Conservation (phyloP, 1,140 invertebrate genomes). For the Dufourea novaeangliae region DNA sequence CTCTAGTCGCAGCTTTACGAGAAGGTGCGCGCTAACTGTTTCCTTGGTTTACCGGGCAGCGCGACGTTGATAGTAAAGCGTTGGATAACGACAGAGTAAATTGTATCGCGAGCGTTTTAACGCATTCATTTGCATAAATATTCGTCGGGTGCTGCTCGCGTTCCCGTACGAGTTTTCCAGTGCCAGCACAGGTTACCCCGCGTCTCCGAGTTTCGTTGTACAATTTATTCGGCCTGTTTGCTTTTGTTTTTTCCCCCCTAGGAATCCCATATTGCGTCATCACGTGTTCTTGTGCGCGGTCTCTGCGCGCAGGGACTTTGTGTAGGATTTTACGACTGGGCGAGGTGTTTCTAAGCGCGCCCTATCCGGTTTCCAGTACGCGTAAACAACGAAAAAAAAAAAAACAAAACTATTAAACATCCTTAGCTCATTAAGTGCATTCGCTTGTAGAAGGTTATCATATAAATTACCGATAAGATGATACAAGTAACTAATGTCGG, state of each 20-base stretch:
- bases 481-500: conserved; percentile 53
- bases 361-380: conserved; percentile 44
- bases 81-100: conserved; percentile 54
- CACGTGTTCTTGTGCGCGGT: too few species aligned
- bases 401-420: conserved; percentile 58
- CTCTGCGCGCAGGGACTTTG: conserved; percentile 45
- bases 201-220: conserved; percentile 26
- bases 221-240: conserved; percentile 38
- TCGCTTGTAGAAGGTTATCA: conserved; percentile 58
- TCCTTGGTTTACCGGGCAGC: conserved; percentile 2
- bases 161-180: conserved; percentile 29
- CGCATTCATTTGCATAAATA: conserved; percentile 64
- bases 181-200: conserved; percentile 13
- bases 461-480: conserved; percentile 59
- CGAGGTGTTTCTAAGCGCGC: conserved; percentile 41
- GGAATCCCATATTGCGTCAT: conserved; percentile 49
- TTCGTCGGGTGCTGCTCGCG: conserved; percentile 37
- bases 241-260: conserved; percentile 5
- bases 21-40: conserved; percentile 5
- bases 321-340: conserved; percentile 59
- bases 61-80: conserved; percentile 34
- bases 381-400: too few species aligned
- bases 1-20: conserved; percentile 1
- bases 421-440: conserved; percentile 60
- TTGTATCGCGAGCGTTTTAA: conserved; percentile 51